phyloP scores from a whole-genome alignment of 2,888 invertebrate genomes.

The Lasius platythorax region DNA sequence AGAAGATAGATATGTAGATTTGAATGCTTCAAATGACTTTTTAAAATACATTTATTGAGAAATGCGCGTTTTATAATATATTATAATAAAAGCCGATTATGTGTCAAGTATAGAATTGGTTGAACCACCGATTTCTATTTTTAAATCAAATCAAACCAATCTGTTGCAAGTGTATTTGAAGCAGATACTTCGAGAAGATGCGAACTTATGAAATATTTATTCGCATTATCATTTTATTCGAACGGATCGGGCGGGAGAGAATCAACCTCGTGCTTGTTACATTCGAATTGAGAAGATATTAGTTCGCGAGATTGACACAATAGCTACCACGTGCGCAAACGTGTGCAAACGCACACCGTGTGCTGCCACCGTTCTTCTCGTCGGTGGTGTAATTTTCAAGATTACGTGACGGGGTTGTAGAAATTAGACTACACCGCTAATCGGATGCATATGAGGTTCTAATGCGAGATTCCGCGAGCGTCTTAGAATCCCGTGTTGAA shows the following conservation, averaged over 20 bases:
- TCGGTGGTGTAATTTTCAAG: slow-evolving; percentile 46
- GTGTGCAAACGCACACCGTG: slow-evolving; percentile 25
- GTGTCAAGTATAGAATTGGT: neutral
- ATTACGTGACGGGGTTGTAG: slow-evolving; percentile 49
- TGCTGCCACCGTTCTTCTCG: neutral
- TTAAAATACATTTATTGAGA: neutral
- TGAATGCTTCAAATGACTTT: slow-evolving; percentile 20
- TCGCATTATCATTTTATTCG: neutral
- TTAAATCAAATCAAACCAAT: slow-evolving; percentile 4
- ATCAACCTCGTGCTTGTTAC: neutral
- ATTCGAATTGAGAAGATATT: neutral
- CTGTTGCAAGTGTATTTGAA: neutral
- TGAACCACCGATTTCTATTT: slow-evolving; percentile 2
- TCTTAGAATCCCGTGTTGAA: neutral
- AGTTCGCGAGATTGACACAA: slow-evolving; percentile 12
- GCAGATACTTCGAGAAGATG: neutral
- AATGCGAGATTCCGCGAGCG: slow-evolving; percentile 10
- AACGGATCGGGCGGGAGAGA: neutral
- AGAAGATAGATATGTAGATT: neutral
- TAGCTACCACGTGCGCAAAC: slow-evolving; percentile 15
- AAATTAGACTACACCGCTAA: slow-evolving; percentile 53
- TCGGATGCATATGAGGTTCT: slow-evolving; percentile 57
- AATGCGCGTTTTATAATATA: neutral
- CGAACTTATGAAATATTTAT: slow-evolving; percentile 2
- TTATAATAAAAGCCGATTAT: neutral